These are phyloP conservation scores for Ischnura elegans DNA, from an alignment of 2,888 invertebrate species.

Conservation along the genomic window DNA sequence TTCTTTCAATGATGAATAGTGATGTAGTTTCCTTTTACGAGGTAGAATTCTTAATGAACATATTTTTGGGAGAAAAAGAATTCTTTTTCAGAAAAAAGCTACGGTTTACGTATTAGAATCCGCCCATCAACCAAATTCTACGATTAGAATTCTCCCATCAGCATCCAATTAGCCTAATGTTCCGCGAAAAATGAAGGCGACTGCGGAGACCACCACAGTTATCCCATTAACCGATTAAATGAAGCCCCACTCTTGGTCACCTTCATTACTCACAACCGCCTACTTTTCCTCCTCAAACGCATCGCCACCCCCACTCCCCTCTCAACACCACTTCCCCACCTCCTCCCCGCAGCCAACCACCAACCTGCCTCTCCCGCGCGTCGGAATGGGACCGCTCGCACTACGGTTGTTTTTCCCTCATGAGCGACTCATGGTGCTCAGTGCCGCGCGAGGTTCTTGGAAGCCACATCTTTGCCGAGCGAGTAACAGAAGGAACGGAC, in stretches of 20 bases:
- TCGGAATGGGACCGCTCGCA: slow-evolving; percentile 51
- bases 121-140: too few relatives aligned
- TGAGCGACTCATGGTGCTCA: slow-evolving; percentile 30
- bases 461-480: not conserved
- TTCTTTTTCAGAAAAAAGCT: too few relatives aligned
- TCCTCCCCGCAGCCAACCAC: not conserved
- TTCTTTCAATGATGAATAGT: too few relatives aligned
- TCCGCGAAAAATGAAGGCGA: too few relatives aligned
- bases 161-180: too few relatives aligned
- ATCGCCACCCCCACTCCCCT: not conserved
- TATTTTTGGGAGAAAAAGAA: too few relatives aligned
- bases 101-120: too few relatives aligned
- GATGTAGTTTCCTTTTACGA: too few relatives aligned
- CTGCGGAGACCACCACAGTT: too few relatives aligned
- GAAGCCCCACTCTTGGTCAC: not conserved
- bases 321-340: not conserved
- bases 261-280: not conserved
- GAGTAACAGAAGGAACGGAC: not conserved
- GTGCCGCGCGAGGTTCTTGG: slow-evolving; percentile 45
- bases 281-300: slow-evolving; percentile 14
- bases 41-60: too few relatives aligned
- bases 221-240: too few relatives aligned
- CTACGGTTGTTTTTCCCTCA: slow-evolving; percentile 52
- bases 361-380: not conserved
- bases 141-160: too few relatives aligned